A percentile compares a stretch with the other conserved stretches of the same genome.
phyloP scores from a whole-genome alignment of 1,140 invertebrate species.

The Caenorhabditis remanei region DNA sequence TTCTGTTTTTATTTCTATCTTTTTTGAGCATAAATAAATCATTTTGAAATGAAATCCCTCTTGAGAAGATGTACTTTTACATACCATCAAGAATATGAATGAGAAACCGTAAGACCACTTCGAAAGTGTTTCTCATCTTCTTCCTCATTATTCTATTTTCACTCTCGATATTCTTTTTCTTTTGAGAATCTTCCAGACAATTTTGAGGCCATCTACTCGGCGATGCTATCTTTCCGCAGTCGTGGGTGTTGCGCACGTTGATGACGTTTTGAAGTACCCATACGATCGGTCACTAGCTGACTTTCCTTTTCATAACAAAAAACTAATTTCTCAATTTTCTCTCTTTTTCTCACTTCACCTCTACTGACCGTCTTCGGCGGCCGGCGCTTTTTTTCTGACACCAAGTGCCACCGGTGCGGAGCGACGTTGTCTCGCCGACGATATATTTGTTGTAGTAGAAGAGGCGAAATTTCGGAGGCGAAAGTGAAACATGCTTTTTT shows the following conservation, averaged over 20 bases:
- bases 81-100: background rate
- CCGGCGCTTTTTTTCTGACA: conserved; percentile 29
- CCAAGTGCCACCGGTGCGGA: conserved; percentile 17
- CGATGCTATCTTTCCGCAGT: conserved; percentile 8
- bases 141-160: conserved; percentile 2
- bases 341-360: too few relatives aligned
- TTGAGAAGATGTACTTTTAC: background rate
- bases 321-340: conserved; percentile 2
- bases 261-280: conserved; percentile 40
- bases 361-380: conserved; percentile 27
- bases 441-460: conserved; percentile 50
- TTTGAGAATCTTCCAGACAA: conserved; percentile 18
- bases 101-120: background rate
- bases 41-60: background rate
- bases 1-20: background rate
- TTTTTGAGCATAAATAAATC: conserved; percentile 25
- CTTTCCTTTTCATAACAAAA: conserved; percentile 30
- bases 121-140: background rate
- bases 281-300: conserved; percentile 30
- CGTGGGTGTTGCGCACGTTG: conserved; percentile 6
- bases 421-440: background rate
- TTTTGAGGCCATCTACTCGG: conserved; percentile 31
- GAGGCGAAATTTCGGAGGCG: conserved; percentile 27
- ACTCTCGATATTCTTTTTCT: background rate
- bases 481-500: conserved; percentile 55